Evolutionary conservation across 2,113 vertebrate genomes (phyloP).

Genomic region (Panthera uncia): DNA sequence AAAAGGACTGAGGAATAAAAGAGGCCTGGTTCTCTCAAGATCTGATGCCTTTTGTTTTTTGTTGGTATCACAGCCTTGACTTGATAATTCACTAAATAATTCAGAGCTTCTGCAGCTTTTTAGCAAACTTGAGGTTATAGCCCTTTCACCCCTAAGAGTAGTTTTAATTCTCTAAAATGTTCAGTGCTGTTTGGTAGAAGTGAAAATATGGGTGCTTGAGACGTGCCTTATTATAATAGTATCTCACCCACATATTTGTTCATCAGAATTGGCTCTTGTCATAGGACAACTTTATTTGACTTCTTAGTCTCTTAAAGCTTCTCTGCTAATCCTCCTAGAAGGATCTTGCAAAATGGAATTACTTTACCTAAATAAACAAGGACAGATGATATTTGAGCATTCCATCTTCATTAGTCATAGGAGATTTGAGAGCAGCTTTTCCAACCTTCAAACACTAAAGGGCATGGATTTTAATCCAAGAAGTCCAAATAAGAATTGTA

Average conservation of each 20-base stretch:
- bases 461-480: background rate
- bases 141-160: background rate
- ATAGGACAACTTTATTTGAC: background rate
- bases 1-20: background rate
- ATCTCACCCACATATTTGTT: background rate
- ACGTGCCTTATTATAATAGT: background rate
- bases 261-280: background rate
- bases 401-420: background rate
- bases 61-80: background rate
- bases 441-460: background rate
- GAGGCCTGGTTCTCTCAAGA: background rate
- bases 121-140: background rate
- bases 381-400: background rate
- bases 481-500: background rate
- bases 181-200: background rate
- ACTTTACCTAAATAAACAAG: background rate
- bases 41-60: background rate
- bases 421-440: background rate
- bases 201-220: background rate
- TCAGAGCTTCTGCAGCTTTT: background rate
- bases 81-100: slow-evolving; percentile 2
- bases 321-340: background rate
- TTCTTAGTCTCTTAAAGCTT: background rate
- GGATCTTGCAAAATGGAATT: background rate
- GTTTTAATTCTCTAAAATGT: background rate